Evolutionary conservation across 2,113 vertebrate genomes (phyloP), one percentile per base, ranked within the genome.

Genomic region (Sorex fumeus): DNA sequence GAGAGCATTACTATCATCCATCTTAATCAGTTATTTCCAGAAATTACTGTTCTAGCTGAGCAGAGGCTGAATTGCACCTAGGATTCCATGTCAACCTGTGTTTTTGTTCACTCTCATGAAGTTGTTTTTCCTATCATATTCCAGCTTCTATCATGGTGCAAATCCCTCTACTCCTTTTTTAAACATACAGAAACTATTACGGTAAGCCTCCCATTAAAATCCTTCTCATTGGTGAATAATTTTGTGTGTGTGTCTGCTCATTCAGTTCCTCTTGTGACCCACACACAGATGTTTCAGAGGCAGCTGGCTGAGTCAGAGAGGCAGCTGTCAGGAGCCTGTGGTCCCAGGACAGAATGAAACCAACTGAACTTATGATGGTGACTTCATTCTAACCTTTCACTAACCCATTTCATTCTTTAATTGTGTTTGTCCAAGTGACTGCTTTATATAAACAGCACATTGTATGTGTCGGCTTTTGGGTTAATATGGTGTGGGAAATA

Each of bases 261-360:
- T 34, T 84, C 19, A 45, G 19, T 82, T 30, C 50, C 8, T 84
- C 80, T 76, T 60, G 21, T 83, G 76, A 92, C 72, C 64, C n/a
- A 86, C 90, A 60, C 64, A 77, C 88, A 94, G 94, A 94, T 95
- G 78, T 91, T 93, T 70, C 23, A 79, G 76, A 93, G 79, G 53
- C 70, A 90, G 27, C 70, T 90, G 32, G 47, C 74, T 85, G 78
- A 93, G 81, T 93, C 81, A 81, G 69, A 83, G 84, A 78, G 34
- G 53, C 81, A 88, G 91, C 84, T 91, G 89, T 87, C 80, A 81
- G 77, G 16, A 36, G 7, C 66, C 91, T 78, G 64, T 60, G 32
- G 23, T 64, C 91, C 92, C n/a, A 66, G 76, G 45, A 45, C 34
- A 50, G n/a, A 94, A 67, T 0, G 19, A 74, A 84, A 87, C 53